Evolutionary conservation across 2,797 vertebrate genomes (phyloP), one percentile per base, ranked within the genome.

Genomic region (Helarctos malayanus): DNA sequence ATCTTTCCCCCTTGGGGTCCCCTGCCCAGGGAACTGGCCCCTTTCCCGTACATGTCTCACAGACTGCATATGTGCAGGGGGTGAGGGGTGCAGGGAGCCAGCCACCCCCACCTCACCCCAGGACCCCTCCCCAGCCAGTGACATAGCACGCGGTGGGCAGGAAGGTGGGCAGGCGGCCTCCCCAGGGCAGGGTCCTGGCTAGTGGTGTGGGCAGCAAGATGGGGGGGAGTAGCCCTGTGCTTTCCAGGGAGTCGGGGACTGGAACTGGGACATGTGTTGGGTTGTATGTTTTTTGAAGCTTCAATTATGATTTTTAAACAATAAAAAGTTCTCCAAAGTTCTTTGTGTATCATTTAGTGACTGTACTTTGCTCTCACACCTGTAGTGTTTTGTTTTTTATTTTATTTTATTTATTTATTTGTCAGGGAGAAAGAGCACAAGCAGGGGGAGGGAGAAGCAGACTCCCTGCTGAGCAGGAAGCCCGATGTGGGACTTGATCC

Each of bases 271-370:
- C 57, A 63, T 81, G 76, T 85, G 92, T 97, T 96, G 5, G 98
- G 98, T 97, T 97, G 97, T 97, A 98, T 96, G 98, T 97, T 98
- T 99, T 99, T 98, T 98, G 98, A 99, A 98, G 96, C 98, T 98
- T 98, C 98, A 98, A 91, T 98, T 98, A 98, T 94, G 98, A 98
- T 98, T 99, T 99, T 98, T 99, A 99, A 99, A 98, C 97, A 99
- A 99, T 99, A 99, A 99, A 98, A 98, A 98, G 92, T 97, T 98
- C 98, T 97, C 88, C 96, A 97, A 89, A 97, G 79, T 35, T 38
- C 41, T 79, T 52, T 89, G 87, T 57, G 47, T 4, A 35, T 82
- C 47, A 52, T 61, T 85, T 82, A 18, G 18, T 49, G 15, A 68
- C 54, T 57, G 0, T 32, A 1, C 15, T 47, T 73, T 2, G 7